phyloP scores from a whole-genome alignment of 2,888 invertebrate genomes.

The Drosophila cognata region DNA sequence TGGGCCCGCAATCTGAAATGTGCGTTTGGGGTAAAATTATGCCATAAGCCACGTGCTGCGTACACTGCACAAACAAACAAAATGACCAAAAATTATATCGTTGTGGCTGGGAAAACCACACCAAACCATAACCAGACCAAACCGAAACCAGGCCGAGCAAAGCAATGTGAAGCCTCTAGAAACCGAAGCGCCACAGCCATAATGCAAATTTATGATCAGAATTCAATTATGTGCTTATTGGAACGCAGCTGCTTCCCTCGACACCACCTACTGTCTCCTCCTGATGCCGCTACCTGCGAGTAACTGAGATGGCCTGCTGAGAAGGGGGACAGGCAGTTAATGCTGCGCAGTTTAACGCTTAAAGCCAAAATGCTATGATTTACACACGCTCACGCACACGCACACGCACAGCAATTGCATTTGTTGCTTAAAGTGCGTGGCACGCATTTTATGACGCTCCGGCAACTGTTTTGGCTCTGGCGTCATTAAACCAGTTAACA shows the following conservation, averaged over 20 bases:
- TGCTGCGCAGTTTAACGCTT: constrained; percentile 75
- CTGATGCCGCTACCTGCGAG: constrained; percentile 48
- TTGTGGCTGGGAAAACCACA: constrained; percentile 42
- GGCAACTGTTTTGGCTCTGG: constrained; percentile 47
- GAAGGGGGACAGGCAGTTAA: constrained; percentile 61
- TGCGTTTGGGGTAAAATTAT: constrained; percentile 78
- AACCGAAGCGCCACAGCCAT: constrained; percentile 64
- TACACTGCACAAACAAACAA: constrained; percentile 29
- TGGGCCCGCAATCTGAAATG: constrained; percentile 62
- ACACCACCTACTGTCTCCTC: not conserved
- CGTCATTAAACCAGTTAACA: constrained; percentile 80
- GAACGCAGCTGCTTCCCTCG: constrained; percentile 71
- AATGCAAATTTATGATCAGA: constrained; percentile 81
- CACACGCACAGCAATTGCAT: constrained; percentile 58
- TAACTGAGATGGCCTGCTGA: constrained; percentile 33
- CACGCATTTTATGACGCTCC: constrained; percentile 61
- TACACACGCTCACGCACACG: constrained; percentile 46
- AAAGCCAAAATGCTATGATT: constrained; percentile 80
- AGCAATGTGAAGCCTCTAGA: constrained; percentile 66
- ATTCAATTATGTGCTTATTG: constrained; percentile 82
- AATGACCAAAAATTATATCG: constrained; percentile 48
- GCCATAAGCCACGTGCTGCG: constrained; percentile 72
- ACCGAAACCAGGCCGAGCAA: constrained; percentile 48
- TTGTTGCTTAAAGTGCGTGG: constrained; percentile 75
- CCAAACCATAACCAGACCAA: constrained; percentile 40